Conservation (phyloP, 2,113 vertebrate genomes). For the Ciconia maguari region DNA sequence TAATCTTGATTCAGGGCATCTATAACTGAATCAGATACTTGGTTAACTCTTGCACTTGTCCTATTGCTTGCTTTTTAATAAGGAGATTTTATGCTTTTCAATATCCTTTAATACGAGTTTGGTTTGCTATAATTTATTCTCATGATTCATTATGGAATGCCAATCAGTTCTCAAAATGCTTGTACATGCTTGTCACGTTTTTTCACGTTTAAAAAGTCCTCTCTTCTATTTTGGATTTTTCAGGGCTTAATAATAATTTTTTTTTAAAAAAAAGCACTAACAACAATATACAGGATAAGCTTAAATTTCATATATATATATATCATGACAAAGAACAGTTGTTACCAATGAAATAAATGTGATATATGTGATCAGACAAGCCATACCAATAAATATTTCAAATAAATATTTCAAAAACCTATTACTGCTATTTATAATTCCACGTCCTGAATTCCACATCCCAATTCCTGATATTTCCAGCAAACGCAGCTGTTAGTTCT, state of each 20-base stretch:
- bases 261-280: background rate
- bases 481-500: background rate
- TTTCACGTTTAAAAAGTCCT: background rate
- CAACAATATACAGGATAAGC: background rate
- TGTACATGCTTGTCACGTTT: background rate
- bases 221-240: slow-evolving; percentile 2
- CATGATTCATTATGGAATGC: background rate
- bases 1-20: background rate
- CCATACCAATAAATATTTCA: background rate
- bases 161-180: background rate
- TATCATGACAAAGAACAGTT: background rate
- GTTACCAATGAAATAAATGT: background rate
- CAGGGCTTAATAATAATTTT: background rate
- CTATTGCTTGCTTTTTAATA: background rate
- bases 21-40: background rate
- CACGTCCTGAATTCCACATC: background rate
- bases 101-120: background rate
- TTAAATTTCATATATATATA: background rate
- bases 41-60: background rate
- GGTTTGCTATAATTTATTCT: background rate
- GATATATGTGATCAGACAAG: background rate
- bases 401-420: too few relatives aligned
- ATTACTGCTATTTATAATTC: background rate
- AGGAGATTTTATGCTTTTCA: background rate
- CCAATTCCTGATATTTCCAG: background rate